These are phyloP conservation scores for Diadumene lineata DNA, from an alignment of 92 coral and sea anemone genomes.

Conservation along the genomic window DNA sequence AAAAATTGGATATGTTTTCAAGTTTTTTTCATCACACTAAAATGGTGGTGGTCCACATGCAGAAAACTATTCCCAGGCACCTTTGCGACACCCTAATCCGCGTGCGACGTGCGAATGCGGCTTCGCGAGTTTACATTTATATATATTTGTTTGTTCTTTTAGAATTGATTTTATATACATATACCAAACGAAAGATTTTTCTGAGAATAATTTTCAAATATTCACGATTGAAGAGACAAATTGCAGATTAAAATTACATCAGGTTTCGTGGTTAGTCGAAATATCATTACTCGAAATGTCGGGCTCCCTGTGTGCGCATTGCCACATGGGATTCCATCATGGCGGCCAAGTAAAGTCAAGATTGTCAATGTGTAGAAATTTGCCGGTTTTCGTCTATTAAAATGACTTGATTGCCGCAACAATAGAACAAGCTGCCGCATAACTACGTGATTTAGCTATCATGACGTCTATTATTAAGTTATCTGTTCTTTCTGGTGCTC, in stretches of 20 bases:
- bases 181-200: too few species aligned
- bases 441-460: neutral
- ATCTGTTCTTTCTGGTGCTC: slow-evolving; percentile 90
- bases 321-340: slow-evolving; percentile 25
- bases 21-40: neutral
- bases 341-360: slow-evolving; percentile 15
- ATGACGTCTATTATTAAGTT: slow-evolving; percentile 98
- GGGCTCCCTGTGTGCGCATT: slow-evolving; percentile 32
- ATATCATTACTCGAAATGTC: neutral
- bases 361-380: neutral
- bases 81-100: neutral
- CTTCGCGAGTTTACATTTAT: too few species aligned
- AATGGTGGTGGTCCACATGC: neutral
- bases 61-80: neutral
- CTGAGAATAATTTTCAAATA: too few species aligned
- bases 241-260: too few species aligned
- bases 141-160: too few species aligned
- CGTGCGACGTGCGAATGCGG: too few species aligned
- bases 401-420: slow-evolving; percentile 18
- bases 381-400: neutral
- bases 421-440: neutral
- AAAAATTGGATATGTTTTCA: neutral
- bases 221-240: too few species aligned
- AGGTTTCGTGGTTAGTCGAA: too few species aligned
- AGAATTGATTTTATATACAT: too few species aligned